Conservation (phyloP, 2,888 invertebrate genomes). For the Drosophila borborema region DNA sequence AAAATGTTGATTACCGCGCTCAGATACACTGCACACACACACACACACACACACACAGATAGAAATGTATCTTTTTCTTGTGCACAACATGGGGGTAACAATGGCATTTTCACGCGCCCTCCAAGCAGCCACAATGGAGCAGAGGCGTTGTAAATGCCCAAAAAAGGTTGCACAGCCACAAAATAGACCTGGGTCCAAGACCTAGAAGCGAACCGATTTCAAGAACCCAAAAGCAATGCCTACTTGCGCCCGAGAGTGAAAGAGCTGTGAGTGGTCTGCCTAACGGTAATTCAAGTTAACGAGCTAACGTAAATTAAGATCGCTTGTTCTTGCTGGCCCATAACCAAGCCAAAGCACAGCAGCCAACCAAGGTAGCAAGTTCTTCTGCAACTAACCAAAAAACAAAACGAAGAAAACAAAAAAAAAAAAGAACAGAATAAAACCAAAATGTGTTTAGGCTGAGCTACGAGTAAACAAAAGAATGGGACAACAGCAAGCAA, state of each 20-base stretch:
- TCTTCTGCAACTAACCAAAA: slow-evolving; percentile 39
- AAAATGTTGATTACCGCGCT: slow-evolving; percentile 77
- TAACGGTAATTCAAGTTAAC: slow-evolving; percentile 79
- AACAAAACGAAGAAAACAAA: neutral
- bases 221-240: slow-evolving; percentile 32
- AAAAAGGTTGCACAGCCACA: slow-evolving; percentile 70
- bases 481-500: slow-evolving; percentile 43
- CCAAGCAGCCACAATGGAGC: slow-evolving; percentile 62
- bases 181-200: slow-evolving; percentile 39
- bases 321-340: slow-evolving; percentile 67
- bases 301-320: slow-evolving; percentile 81
- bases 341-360: slow-evolving; percentile 24
- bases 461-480: slow-evolving; percentile 68
- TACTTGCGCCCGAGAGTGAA: slow-evolving; percentile 52
- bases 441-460: slow-evolving; percentile 62
- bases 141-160: slow-evolving; percentile 79
- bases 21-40: slow-evolving; percentile 44
- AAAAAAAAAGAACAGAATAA: slow-evolving; percentile 10
- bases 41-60: slow-evolving; percentile 21
- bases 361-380: slow-evolving; percentile 47
- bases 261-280: slow-evolving; percentile 50
- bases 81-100: slow-evolving; percentile 46
- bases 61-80: slow-evolving; percentile 24
- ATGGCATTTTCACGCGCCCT: slow-evolving; percentile 79
- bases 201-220: slow-evolving; percentile 4